Percentiles rank a stretch among this genome's conserved stretches.
These are phyloP conservation scores for Taphrorychus bicolor DNA, from an alignment of 2,888 invertebrate genomes.

Conservation along the genomic window DNA sequence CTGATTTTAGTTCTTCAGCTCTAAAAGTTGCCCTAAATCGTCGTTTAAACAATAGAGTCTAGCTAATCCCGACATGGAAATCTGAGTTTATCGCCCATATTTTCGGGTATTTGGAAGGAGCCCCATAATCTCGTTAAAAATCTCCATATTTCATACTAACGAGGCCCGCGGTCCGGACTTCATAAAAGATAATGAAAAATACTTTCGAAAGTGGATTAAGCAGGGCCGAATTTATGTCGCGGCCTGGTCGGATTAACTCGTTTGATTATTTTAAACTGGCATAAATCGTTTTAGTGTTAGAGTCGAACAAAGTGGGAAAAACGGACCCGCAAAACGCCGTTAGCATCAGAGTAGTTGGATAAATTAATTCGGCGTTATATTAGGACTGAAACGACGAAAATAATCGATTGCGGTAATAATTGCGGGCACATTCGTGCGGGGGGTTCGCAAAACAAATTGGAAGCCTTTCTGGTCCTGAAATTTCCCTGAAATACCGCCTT, in stretches of 20 bases:
- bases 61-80: not conserved
- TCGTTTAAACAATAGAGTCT: too few species aligned
- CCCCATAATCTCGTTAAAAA: conserved; percentile 30
- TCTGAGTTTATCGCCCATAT: conserved; percentile 12
- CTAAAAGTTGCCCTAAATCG: too few species aligned
- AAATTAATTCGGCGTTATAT: not conserved
- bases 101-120: conserved; percentile 18
- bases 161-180: conserved; percentile 24
- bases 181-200: conserved; percentile 43
- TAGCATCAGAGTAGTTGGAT: not conserved
- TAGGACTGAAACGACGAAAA: too few species aligned
- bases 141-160: conserved; percentile 33
- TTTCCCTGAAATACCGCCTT: conserved; percentile 5
- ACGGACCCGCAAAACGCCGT: not conserved
- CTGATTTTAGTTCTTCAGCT: too few species aligned
- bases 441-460: too few species aligned
- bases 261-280: conserved; percentile 41
- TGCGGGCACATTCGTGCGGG: too few species aligned
- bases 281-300: conserved; percentile 38
- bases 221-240: conserved; percentile 39
- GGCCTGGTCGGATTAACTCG: conserved; percentile 34
- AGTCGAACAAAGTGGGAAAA: not conserved
- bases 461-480: not conserved
- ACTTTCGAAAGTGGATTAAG: conserved; percentile 42
- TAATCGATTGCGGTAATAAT: too few species aligned